phyloP scores from a whole-genome alignment of 2,888 invertebrate species.

The Luperina nickerlii region DNA sequence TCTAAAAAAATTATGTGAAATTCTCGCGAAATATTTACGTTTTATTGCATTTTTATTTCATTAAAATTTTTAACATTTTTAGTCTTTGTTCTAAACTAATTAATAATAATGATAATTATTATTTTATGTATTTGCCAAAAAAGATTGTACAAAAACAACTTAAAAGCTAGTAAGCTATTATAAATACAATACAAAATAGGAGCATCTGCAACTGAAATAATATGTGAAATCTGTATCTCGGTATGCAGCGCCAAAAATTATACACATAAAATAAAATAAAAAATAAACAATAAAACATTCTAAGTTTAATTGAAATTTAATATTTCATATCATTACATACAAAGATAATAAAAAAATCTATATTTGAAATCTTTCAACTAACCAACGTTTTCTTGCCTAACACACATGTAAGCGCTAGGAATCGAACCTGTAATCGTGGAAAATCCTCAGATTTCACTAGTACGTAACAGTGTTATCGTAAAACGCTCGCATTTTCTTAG shows the following conservation, averaged over 20 bases:
- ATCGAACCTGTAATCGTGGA: slow-evolving; percentile 53
- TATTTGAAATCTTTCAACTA: background rate
- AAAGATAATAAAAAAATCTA: background rate
- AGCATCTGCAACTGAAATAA: too few species aligned
- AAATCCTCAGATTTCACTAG: slow-evolving; percentile 18
- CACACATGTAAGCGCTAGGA: slow-evolving; percentile 12
- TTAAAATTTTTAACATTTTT: background rate
- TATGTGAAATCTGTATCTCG: too few species aligned
- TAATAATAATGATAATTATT: too few species aligned
- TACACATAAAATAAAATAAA: too few species aligned
- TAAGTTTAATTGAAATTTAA: background rate
- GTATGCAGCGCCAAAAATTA: too few species aligned
- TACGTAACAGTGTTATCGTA: slow-evolving; percentile 49
- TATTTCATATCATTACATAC: background rate
- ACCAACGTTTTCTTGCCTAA: background rate
- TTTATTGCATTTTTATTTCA: background rate
- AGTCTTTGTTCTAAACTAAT: background rate
- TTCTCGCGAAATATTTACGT: background rate
- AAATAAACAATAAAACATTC: background rate
- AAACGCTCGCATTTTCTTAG: slow-evolving; percentile 28
- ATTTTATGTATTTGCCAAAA: too few species aligned
- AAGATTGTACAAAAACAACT: too few species aligned
- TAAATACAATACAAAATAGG: too few species aligned
- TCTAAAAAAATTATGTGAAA: background rate
- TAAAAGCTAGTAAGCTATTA: too few species aligned